A percentile compares a stretch with the other conserved stretches of the same genome.
Conservation (phyloP, 1,140 invertebrate species). For the Rhopalosiphum maidis region DNA sequence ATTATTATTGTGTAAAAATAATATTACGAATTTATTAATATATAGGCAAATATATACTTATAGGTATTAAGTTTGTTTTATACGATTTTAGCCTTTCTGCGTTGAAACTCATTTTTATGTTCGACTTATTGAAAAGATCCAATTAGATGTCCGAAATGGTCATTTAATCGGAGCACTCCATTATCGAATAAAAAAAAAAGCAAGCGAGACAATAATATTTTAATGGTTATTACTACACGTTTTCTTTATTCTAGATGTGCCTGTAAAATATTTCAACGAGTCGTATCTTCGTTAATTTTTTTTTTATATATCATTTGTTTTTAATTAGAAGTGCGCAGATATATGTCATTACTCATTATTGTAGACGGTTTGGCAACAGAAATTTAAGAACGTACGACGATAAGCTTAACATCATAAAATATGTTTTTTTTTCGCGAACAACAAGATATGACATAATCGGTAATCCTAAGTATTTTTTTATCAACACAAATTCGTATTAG, state of each 20-base stretch:
- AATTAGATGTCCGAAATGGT: not conserved
- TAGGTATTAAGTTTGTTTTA: not conserved
- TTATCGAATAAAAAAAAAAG: not conserved
- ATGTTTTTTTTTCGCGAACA: not conserved
- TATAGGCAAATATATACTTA: not conserved
- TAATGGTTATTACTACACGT: not conserved
- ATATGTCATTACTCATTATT: not conserved
- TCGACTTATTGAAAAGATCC: not conserved
- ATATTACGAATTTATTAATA: not conserved
- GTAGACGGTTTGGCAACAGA: not conserved
- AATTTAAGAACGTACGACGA: not conserved
- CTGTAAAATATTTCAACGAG: not conserved
- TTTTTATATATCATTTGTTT: not conserved
- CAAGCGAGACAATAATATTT: not conserved
- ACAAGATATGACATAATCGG: constrained; percentile 31
- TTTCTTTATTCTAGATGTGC: not conserved
- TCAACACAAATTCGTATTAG: not conserved
- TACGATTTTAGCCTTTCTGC: not conserved
- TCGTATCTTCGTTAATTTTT: not conserved
- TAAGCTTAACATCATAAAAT: not conserved
- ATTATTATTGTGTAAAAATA: not conserved
- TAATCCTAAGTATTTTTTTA: constrained; percentile 43
- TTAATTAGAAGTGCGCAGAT: not conserved
- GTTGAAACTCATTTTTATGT: not conserved
- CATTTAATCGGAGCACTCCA: not conserved